phyloP scores from a whole-genome alignment of 2,113 vertebrate species.

The Henicopernis longicauda region DNA sequence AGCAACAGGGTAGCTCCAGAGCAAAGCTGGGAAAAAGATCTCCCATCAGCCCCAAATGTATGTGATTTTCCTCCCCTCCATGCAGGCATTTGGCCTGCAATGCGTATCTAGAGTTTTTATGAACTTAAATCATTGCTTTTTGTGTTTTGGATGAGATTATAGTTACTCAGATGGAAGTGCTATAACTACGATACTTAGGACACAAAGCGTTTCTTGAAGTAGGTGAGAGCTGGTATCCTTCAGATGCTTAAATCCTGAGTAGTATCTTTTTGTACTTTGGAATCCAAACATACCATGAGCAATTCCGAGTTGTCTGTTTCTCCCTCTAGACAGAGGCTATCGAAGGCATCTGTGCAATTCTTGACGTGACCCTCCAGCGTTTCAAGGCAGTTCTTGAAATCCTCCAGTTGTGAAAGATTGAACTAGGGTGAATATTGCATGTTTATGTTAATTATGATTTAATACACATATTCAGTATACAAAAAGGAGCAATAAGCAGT shows the following conservation, averaged over 20 bases:
- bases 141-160: background rate
- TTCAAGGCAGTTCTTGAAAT: conserved; percentile 73
- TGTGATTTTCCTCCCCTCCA: background rate
- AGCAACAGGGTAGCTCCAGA: background rate
- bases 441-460: background rate
- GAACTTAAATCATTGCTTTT: background rate
- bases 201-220: background rate
- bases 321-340: conserved; percentile 37
- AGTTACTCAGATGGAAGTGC: background rate
- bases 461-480: background rate
- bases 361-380: conserved; percentile 74
- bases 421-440: conserved; percentile 52
- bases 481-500: background rate
- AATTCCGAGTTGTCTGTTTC: conserved; percentile 53
- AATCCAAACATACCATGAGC: conserved; percentile 50
- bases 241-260: background rate
- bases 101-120: background rate
- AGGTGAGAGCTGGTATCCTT: background rate
- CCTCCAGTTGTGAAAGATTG: conserved; percentile 71
- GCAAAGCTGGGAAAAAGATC: background rate
- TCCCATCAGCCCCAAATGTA: background rate
- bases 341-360: conserved; percentile 70
- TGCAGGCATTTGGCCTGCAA: background rate
- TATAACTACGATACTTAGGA: background rate
- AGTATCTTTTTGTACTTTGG: background rate